Evolutionary conservation across 2,888 invertebrate genomes (phyloP), one percentile per base, ranked within the genome.

Genomic region (Aradus depressus): DNA sequence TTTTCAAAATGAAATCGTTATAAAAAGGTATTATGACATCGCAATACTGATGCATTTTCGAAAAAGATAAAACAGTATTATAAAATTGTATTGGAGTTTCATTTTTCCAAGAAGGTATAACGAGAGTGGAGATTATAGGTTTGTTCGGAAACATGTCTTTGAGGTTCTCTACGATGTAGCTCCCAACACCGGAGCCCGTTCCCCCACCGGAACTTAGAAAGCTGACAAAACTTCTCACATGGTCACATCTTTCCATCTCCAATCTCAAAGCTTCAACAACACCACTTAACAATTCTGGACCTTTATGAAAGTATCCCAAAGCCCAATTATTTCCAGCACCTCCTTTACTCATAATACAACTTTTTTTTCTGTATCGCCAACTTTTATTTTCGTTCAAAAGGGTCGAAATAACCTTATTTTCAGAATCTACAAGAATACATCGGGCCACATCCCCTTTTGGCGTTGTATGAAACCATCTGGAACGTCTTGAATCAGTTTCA

Each of bases 271-370:
- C 60, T 35, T 73, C 70, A 39, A 71, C 49, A 23, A 71, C 62
- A 2, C 63, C 60, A 4, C 64, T 63, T 6, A 63, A 59, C 10
- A 74, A 52, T 35, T 67, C 60, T 26, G 64, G 61, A 32, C 72
- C 68, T 58, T 67, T 71, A n/a, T 61, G 60, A 3, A 60, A 60
- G 58, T 73, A 73, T 26, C 74, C 75, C 52, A 66, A 70, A 0
- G 73, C 72, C 74, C 74, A 75, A 62, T 75, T 75, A 58, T 75
- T 75, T 2, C 70, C 73, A 16, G 71, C 68, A 22, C 74, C 74
- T 21, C 66, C 67, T 12, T 66, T 60, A 53, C 67, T 66, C 22
- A 66, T 66, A 39, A 72, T 62, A 41, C 71, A 57, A 62, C 70
- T 71, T 55, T 62, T 62, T 34, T 65, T 64, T n/a, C 64, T 63